These are phyloP conservation scores for Leucoraja erinaceus DNA, from an alignment of 2,113 vertebrate species.

Conservation along the genomic window DNA sequence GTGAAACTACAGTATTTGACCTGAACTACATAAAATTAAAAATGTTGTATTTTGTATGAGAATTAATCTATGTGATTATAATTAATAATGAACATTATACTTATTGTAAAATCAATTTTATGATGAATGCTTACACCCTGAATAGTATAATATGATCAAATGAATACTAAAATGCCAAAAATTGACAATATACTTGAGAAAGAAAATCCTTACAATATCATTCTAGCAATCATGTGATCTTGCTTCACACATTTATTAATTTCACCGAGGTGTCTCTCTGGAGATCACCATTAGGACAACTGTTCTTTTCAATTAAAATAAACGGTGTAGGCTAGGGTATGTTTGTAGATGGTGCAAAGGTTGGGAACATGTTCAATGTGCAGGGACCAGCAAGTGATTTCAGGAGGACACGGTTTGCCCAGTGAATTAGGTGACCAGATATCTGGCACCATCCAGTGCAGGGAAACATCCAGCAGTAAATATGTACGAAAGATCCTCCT, in stretches of 20 bases:
- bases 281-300: not conserved
- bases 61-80: not conserved
- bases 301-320: not conserved
- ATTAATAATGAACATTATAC: not conserved
- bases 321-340: not conserved
- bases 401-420: not conserved
- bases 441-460: not conserved
- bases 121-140: not conserved
- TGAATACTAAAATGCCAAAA: too few species aligned
- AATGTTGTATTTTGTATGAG: not conserved
- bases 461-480: not conserved
- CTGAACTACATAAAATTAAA: not conserved
- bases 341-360: not conserved
- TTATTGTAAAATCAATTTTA: not conserved
- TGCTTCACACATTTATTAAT: not conserved
- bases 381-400: not conserved
- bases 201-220: not conserved
- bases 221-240: not conserved
- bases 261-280: not conserved
- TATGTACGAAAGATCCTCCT: not conserved
- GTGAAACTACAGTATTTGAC: not conserved
- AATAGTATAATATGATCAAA: not conserved
- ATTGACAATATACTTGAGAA: not conserved
- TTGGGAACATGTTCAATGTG: not conserved
- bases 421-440: not conserved